A percentile compares a stretch with the other conserved stretches of the same genome.
Evolutionary conservation across 2,797 vertebrate species (phyloP).

Genomic region (Gymnoscopelus braueri): DNA sequence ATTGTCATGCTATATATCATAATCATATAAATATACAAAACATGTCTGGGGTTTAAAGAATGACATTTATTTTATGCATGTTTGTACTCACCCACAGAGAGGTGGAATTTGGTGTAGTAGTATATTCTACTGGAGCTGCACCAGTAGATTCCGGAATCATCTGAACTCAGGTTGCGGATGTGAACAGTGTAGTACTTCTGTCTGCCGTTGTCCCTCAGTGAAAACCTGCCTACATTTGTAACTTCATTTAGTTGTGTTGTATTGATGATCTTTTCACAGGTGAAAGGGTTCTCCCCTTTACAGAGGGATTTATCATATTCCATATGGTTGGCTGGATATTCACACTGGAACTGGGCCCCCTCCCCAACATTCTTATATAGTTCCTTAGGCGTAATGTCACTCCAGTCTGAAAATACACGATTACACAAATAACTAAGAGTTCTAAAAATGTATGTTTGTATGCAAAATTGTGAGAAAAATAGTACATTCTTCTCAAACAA

Average conservation of each 20-base stretch:
- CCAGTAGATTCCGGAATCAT: constrained; percentile 49
- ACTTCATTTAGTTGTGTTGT: neutral
- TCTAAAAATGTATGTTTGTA: no score
- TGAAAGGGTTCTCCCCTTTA: constrained; percentile 15
- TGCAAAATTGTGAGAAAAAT: no score
- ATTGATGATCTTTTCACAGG: constrained; percentile 13
- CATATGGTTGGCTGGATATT: neutral
- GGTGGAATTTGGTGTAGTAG: constrained; percentile 12
- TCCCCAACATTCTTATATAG: accelerated
- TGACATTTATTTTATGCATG: neutral
- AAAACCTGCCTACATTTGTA: neutral
- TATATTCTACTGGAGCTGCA: constrained; percentile 18
- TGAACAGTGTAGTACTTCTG: constrained; percentile 1
- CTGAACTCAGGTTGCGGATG: neutral
- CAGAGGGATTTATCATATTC: constrained; percentile 35
- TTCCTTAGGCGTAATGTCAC: neutral
- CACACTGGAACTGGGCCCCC: accelerated
- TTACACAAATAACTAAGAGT: no score
- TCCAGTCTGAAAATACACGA: constrained; percentile 9
- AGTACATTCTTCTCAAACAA: no score
- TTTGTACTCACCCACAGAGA: constrained; percentile 30
- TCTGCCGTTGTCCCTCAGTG: constrained; percentile 16
- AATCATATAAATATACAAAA: neutral
- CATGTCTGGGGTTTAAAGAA: no score
- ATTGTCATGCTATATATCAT: no score